Evolutionary conservation across 2,888 invertebrate genomes (phyloP).

Genomic region (Drosophila affinis): DNA sequence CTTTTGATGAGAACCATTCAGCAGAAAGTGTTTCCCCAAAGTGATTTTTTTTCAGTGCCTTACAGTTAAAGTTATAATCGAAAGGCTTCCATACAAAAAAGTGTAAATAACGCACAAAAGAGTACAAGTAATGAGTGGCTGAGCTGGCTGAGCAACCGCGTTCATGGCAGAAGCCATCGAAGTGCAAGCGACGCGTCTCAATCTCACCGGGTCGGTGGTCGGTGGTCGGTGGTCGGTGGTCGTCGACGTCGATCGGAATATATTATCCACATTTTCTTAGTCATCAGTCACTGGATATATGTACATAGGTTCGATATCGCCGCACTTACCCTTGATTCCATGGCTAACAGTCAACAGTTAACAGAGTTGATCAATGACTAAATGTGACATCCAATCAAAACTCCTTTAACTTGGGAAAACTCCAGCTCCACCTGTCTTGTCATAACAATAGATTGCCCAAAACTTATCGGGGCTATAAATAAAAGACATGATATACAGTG

Average conservation of each 20-base stretch:
- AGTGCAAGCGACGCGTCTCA: slow-evolving; percentile 26
- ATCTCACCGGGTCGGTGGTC: too few relatives aligned
- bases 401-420: neutral
- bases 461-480: slow-evolving; percentile 25
- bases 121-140: slow-evolving; percentile 10
- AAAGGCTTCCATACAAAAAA: neutral
- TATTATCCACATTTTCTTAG: slow-evolving; percentile 18
- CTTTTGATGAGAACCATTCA: slow-evolving; percentile 79
- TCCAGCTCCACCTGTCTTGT: neutral
- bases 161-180: slow-evolving; percentile 33
- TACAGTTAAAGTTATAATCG: neutral
- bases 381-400: neutral
- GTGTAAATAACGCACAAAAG: neutral
- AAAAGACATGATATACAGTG: slow-evolving; percentile 5
- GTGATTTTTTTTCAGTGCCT: neutral
- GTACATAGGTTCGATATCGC: slow-evolving; percentile 18
- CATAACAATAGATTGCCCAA: slow-evolving; percentile 6
- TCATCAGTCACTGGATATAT: slow-evolving; percentile 28
- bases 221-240: too few relatives aligned
- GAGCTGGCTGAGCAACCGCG: neutral
- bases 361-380: neutral
- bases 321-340: neutral
- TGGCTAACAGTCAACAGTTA: neutral
- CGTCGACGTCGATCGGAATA: slow-evolving; percentile 22
- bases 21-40: slow-evolving; percentile 28